phyloP scores from a whole-genome alignment of 2,888 invertebrate genomes.

The Drosophila putrida region DNA sequence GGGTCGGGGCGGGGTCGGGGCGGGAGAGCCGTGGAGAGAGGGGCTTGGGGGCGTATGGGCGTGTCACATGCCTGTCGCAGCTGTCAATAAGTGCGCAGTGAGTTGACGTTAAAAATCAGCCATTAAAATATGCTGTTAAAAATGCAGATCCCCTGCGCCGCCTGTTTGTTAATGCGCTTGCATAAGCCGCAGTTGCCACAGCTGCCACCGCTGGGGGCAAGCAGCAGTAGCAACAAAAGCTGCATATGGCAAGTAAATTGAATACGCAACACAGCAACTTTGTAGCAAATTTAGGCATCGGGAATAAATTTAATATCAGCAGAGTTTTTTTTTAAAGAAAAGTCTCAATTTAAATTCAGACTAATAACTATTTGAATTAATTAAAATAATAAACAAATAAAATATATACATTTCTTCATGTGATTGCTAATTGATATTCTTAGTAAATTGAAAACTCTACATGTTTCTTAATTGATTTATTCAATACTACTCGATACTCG shows the following conservation, averaged over 20 bases:
- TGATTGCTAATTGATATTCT: background rate
- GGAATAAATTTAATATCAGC: constrained; percentile 32
- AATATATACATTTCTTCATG: background rate
- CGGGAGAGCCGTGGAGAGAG: too few species aligned
- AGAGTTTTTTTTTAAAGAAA: background rate
- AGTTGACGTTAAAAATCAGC: constrained; percentile 79
- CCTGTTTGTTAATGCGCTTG: constrained; percentile 73
- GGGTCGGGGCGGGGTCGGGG: too few species aligned
- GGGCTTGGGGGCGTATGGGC: background rate
- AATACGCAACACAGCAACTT: constrained; percentile 65
- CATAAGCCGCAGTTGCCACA: constrained; percentile 64
- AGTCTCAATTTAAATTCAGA: background rate
- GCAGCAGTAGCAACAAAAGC: constrained; percentile 12
- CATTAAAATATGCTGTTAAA: constrained; percentile 80
- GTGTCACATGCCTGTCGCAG: constrained; percentile 68
- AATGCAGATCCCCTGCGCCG: constrained; percentile 66
- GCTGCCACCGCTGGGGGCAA: constrained; percentile 16
- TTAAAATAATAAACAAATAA: background rate
- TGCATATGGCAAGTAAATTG: constrained; percentile 66
- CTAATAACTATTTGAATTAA: background rate
- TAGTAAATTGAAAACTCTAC: background rate
- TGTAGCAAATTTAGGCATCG: constrained; percentile 52
- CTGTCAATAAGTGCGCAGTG: constrained; percentile 78
- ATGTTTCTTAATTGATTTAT: constrained; percentile 6
- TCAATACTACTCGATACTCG: background rate